Base-by-base conservation (phyloP, 2,113 vertebrate species). In the Lota lota region DNA sequence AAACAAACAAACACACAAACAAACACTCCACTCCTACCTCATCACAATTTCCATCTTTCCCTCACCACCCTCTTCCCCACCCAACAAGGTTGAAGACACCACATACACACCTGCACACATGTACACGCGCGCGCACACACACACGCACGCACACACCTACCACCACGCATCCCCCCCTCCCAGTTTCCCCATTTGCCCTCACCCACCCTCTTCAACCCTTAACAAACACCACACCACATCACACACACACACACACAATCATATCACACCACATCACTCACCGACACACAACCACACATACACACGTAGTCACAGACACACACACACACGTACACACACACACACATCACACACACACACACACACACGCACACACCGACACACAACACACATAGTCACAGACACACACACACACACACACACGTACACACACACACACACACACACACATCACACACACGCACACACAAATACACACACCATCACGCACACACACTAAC, bases 311-410 rank as follows among this genome's bases (percentile, higher is more conserved):
- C 4, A 28, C 28, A 28, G 4, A 28, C 28, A 28, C 28, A 28
- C 28, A 28, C 3, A 24, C 24, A 24, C 24, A 24, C 24, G 4
- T 4, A 2, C 24, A 2, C 24, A 24, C 24, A 24, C 24, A 24
- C 24, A 24, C 59, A 80, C 81, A 85, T 79, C 85, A 79, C 86
- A 86, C 87, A 28, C 47, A 54, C n/a, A 10, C 56, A 24, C 4
- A 4, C 4, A 24, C 24, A 2, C 24, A 24, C 24, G 4, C 2
- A 24, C 24, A 24, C 24, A 24, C 4, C 2, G 24, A 24, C 24
- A 24, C 24, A 24, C 24, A 24, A 24, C 24, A 24, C 24, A 24
- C 24, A 24, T 4, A 24, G 4, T 5, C 28, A 28, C 28, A 4
- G 4, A 47, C 15, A 56, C 51, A 50, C 40, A 19, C 50, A 53